Percentiles rank a stretch among this genome's conserved stretches.
These are phyloP conservation scores for Mixornis gularis DNA, from an alignment of 2,113 vertebrate genomes.

Conservation along the genomic window DNA sequence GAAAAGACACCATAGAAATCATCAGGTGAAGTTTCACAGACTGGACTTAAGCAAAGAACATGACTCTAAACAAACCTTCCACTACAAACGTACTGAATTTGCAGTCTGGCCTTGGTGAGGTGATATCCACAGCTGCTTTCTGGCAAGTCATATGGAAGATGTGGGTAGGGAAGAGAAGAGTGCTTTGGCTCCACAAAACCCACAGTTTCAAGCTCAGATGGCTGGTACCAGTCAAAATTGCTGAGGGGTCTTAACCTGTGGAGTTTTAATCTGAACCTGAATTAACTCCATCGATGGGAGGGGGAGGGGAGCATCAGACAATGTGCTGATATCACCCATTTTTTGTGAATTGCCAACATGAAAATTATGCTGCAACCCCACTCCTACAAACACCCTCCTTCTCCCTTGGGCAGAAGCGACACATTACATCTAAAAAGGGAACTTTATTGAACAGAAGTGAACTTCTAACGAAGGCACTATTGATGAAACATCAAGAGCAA, in stretches of 20 bases:
- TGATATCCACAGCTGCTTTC: rapidly evolving
- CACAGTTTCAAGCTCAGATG: background rate
- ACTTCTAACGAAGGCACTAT: background rate
- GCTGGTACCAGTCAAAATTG: background rate
- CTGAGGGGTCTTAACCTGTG: background rate
- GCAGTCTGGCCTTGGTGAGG: background rate
- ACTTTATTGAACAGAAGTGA: conserved; percentile 22
- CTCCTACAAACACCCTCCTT: background rate
- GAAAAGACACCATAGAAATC: background rate
- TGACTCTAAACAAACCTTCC: background rate
- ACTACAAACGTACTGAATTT: background rate
- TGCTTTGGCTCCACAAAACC: background rate
- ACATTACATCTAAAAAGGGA: background rate
- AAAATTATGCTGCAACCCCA: background rate
- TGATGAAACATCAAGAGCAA: background rate
- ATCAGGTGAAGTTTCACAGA: background rate
- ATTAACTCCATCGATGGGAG: background rate
- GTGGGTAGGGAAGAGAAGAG: background rate
- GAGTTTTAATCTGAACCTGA: background rate
- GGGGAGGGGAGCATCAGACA: background rate
- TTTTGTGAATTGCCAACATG: background rate
- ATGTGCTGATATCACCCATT: background rate
- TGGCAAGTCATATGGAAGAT: background rate
- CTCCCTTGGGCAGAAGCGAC: background rate
- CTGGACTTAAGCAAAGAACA: background rate